Conservation (phyloP, 2,113 vertebrate genomes). For the Solea senegalensis region DNA sequence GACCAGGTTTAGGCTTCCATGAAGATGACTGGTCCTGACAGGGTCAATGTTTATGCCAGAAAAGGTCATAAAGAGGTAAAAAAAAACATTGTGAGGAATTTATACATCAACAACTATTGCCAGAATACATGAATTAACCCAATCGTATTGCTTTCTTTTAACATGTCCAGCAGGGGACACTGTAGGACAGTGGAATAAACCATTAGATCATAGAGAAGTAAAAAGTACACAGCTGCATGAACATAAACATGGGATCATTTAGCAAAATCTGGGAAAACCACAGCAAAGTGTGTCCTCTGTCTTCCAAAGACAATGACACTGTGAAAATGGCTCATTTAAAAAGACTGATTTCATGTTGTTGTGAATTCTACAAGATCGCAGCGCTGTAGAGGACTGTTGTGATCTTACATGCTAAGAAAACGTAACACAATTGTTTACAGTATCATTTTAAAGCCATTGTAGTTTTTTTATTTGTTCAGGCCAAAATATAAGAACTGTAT, state of each 20-base stretch:
- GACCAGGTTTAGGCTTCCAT: too few species aligned
- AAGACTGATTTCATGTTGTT: not conserved
- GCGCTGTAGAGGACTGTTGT: not conserved
- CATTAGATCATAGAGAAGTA: not conserved
- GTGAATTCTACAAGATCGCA: not conserved
- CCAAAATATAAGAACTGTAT: not conserved
- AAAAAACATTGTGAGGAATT: too few species aligned
- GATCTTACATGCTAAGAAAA: too few species aligned
- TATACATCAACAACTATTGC: too few species aligned
- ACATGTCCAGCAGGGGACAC: slow-evolving; percentile 54
- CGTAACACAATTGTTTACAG: not conserved
- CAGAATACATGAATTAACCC: too few species aligned
- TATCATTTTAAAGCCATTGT: not conserved
- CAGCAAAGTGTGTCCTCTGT: not conserved
- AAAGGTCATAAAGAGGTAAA: too few species aligned
- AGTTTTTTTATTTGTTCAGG: not conserved
- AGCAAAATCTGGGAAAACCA: not conserved
- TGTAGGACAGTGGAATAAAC: not conserved
- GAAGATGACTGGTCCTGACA: too few species aligned
- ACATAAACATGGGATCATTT: not conserved
- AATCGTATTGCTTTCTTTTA: too few species aligned
- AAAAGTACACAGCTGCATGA: slow-evolving; percentile 13
- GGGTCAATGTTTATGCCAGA: too few species aligned
- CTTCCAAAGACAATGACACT: not conserved
- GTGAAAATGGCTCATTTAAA: not conserved